phyloP scores from a whole-genome alignment of 2,113 vertebrate species.

The Pionites leucogaster region DNA sequence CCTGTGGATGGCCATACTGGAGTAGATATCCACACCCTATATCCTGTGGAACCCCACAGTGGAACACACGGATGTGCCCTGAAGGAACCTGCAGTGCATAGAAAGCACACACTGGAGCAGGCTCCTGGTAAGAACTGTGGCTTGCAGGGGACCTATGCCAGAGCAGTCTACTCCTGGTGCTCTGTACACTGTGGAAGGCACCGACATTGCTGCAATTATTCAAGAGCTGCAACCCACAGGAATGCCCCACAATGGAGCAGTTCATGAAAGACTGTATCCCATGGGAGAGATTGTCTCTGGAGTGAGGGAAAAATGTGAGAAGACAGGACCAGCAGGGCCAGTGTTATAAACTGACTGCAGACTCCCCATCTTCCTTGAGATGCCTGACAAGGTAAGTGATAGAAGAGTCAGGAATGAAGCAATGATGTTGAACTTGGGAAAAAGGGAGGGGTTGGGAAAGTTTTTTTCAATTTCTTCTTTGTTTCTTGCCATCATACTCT shows the following conservation, averaged over 20 bases:
- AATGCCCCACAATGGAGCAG: neutral
- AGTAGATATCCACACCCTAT: neutral
- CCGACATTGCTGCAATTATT: neutral
- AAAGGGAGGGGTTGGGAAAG: fast-evolving
- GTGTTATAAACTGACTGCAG: neutral
- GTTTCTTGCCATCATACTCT: neutral
- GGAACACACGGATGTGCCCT: neutral
- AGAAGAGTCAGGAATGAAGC: neutral
- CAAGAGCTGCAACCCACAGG: neutral
- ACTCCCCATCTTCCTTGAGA: neutral
- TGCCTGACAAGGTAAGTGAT: neutral
- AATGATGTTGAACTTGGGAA: neutral
- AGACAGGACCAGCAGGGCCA: fast-evolving
- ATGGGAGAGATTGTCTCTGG: fast-evolving
- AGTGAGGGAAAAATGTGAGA: neutral
- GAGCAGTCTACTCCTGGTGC: neutral
- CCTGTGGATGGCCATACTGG: neutral
- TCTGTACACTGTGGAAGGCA: fast-evolving
- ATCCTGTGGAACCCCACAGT: fast-evolving
- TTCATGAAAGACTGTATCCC: neutral
- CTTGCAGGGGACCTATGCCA: fast-evolving
- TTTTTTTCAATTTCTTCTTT: neutral
- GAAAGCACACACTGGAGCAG: neutral
- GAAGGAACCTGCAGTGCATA: neutral
- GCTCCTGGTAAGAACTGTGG: neutral